Percentiles rank a stretch among this genome's conserved stretches.
Evolutionary conservation across 1,140 invertebrate species (phyloP).

Genomic region (Apis laboriosa): DNA sequence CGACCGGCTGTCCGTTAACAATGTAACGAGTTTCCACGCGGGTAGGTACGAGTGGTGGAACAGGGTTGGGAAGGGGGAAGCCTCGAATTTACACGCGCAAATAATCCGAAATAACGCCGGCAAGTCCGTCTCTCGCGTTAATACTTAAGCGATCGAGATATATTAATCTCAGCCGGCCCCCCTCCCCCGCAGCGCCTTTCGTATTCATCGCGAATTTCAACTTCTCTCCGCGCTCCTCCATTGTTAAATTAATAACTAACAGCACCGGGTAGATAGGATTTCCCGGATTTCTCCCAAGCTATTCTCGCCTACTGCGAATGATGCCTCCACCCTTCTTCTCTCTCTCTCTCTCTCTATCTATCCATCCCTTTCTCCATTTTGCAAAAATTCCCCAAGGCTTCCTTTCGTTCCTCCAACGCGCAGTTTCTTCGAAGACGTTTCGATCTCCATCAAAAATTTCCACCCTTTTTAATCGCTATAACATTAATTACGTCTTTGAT

Average conservation of each 20-base stretch:
- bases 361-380: too few relatives aligned
- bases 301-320: background rate
- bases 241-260: constrained; percentile 51
- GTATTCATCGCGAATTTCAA: constrained; percentile 49
- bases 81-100: constrained; percentile 39
- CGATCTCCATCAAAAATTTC: background rate
- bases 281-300: background rate
- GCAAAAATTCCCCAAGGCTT: too few relatives aligned
- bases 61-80: background rate
- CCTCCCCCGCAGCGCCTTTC: background rate
- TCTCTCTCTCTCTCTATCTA: too few relatives aligned
- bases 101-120: constrained; percentile 41
- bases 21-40: constrained; percentile 40
- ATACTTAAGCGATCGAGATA: constrained; percentile 49
- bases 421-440: too few relatives aligned
- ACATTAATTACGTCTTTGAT: too few relatives aligned
- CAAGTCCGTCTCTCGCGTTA: constrained; percentile 22
- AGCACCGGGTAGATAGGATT: constrained; percentile 26
- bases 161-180: constrained; percentile 34
- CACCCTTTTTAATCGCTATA: too few relatives aligned
- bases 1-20: constrained; percentile 33
- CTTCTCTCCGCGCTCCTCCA: constrained; percentile 12
- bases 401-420: too few relatives aligned
- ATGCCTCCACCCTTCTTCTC: background rate
- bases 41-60: background rate